A percentile compares a stretch with the other conserved stretches of the same genome.
Evolutionary conservation across 2,113 vertebrate genomes (phyloP).

Genomic region (Melierax canorus): DNA sequence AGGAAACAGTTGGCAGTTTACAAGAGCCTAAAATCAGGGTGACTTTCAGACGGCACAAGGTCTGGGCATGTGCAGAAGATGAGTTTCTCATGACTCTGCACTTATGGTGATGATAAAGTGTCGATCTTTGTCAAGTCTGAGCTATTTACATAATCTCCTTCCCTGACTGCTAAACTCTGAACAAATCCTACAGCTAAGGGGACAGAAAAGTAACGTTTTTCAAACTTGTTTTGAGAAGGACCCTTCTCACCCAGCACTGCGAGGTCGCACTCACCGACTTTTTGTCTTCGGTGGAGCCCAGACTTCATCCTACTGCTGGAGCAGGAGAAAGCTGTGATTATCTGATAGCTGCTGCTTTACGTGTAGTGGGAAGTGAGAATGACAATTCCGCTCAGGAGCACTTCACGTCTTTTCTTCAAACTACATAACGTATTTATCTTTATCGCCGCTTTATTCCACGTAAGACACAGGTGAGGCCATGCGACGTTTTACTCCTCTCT

Average conservation of each 20-base stretch:
- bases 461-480: neutral
- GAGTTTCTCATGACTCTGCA: conserved; percentile 9
- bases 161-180: neutral
- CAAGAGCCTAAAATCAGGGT: neutral
- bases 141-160: neutral
- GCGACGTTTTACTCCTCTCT: neutral
- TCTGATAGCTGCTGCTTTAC: neutral
- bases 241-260: neutral
- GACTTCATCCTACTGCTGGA: neutral
- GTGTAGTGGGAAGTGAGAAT: neutral
- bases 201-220: neutral
- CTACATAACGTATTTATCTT: neutral
- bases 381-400: neutral
- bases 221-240: neutral
- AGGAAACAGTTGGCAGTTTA: neutral
- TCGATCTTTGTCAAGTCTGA: neutral
- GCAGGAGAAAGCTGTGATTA: neutral
- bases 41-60: neutral
- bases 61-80: neutral
- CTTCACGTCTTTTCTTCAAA: neutral
- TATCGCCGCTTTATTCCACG: neutral
- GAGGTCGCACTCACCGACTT: neutral
- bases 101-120: neutral
- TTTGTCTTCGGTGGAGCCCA: neutral
- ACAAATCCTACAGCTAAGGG: neutral